A percentile compares a stretch with the other conserved stretches of the same genome.
Evolutionary conservation across 2,113 vertebrate genomes (phyloP).

Genomic region (Picathartes gymnocephalus): DNA sequence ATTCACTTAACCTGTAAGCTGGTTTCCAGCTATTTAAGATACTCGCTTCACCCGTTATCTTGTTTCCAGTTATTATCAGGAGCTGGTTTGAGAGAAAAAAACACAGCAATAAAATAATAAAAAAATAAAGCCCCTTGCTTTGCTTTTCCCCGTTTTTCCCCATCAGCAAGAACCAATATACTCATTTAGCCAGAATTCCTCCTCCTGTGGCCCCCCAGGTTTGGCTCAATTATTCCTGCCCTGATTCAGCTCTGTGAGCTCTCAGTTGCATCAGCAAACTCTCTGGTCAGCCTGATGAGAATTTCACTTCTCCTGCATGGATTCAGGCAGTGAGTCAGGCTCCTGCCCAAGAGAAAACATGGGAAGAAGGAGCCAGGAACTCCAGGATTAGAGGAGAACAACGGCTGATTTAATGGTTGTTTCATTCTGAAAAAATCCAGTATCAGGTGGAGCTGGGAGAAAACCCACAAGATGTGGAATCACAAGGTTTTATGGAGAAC

Average conservation of each 20-base stretch:
- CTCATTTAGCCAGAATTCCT: not conserved
- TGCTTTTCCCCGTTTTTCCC: not conserved
- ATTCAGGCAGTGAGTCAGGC: not conserved
- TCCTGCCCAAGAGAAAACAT: not conserved
- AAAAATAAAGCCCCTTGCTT: not conserved
- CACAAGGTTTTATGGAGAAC: accelerated
- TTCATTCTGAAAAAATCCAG: not conserved
- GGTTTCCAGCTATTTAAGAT: not conserved
- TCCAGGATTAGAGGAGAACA: not conserved
- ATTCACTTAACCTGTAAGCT: accelerated
- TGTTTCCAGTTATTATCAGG: not conserved
- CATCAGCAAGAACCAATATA: not conserved
- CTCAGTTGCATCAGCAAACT: not conserved
- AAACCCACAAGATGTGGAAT: not conserved
- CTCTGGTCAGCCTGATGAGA: not conserved
- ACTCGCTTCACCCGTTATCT: not conserved
- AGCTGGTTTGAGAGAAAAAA: not conserved
- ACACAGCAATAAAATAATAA: too few species aligned
- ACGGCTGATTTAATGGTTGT: not conserved
- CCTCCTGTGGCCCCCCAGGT: not conserved
- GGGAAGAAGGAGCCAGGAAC: not conserved
- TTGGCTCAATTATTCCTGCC: not conserved
- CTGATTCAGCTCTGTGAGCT: not conserved
- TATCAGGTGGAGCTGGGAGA: not conserved
- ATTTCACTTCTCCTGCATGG: not conserved